Percentiles rank a stretch among this genome's conserved stretches.
Conservation (phyloP, 2,888 invertebrate genomes). For the Gymnosoma rotundatum region DNA sequence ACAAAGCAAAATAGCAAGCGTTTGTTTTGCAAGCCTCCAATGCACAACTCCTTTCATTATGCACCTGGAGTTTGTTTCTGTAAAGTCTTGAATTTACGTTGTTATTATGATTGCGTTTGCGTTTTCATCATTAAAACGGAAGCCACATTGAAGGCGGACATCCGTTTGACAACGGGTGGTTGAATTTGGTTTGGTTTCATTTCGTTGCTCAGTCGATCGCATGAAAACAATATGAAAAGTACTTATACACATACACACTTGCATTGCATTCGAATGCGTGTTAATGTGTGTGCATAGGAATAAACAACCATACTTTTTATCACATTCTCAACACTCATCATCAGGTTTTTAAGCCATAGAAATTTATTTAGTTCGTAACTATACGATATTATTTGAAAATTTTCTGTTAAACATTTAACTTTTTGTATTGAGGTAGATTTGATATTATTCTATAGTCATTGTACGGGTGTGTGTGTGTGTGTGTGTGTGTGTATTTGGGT, state of each 20-base stretch:
- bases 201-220: slow-evolving; percentile 38
- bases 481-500: background rate
- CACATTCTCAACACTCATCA: slow-evolving; percentile 66
- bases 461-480: background rate
- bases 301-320: slow-evolving; percentile 60
- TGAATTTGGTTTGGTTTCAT: slow-evolving; percentile 62
- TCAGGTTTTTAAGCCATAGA: slow-evolving; percentile 52
- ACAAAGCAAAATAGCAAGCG: slow-evolving; percentile 13
- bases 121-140: slow-evolving; percentile 67
- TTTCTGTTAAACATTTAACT: slow-evolving; percentile 51
- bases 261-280: background rate
- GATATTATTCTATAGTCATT: background rate
- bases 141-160: slow-evolving; percentile 72
- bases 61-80: slow-evolving; percentile 10
- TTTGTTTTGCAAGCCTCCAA: slow-evolving; percentile 13
- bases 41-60: background rate
- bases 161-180: slow-evolving; percentile 72
- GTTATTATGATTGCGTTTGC: slow-evolving; percentile 64
- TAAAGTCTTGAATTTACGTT: slow-evolving; percentile 35
- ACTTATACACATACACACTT: background rate
- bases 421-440: slow-evolving; percentile 29
- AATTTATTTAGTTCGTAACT: slow-evolving; percentile 59
- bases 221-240: slow-evolving; percentile 14
- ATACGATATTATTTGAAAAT: slow-evolving; percentile 51
- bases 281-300: slow-evolving; percentile 1